These are phyloP conservation scores for Hippocampus mohnikei DNA, from an alignment of 2,113 vertebrate genomes.

Conservation along the genomic window DNA sequence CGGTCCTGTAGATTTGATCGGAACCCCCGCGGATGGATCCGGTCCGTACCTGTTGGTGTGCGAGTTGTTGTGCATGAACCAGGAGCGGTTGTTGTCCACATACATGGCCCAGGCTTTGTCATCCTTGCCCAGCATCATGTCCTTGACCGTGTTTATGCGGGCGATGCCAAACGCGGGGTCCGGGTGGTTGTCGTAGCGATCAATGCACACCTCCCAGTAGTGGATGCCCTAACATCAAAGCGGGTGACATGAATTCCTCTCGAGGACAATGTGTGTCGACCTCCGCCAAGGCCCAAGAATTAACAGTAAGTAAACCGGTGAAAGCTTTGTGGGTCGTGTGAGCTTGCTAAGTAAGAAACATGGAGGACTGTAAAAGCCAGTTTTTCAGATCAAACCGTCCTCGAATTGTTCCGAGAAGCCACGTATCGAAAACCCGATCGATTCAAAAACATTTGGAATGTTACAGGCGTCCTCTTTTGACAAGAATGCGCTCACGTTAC, in stretches of 20 bases:
- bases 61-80: constrained; percentile 99
- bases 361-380: too few species aligned
- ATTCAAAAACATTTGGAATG: too few species aligned
- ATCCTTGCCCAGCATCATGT: constrained; percentile 97
- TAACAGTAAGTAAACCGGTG: too few species aligned
- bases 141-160: constrained; percentile 87
- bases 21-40: neutral
- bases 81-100: constrained; percentile 98
- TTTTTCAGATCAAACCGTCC: too few species aligned
- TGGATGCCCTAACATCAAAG: constrained; percentile 73
- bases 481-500: too few species aligned
- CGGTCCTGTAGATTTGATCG: neutral
- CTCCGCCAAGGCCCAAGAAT: neutral
- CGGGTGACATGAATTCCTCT: neutral
- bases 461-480: too few species aligned
- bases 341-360: too few species aligned
- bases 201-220: constrained; percentile 92
- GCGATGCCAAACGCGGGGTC: constrained; percentile 96
- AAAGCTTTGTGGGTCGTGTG: too few species aligned
- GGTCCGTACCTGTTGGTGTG: constrained; percentile 87
- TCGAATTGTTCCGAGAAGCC: too few species aligned
- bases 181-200: constrained; percentile 96
- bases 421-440: too few species aligned
- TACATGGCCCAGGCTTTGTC: constrained; percentile 99
- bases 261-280: neutral